A percentile compares a stretch with the other conserved stretches of the same genome.
phyloP scores from a whole-genome alignment of 2,888 invertebrate genomes.

The Lamellibrachia satsuma region DNA sequence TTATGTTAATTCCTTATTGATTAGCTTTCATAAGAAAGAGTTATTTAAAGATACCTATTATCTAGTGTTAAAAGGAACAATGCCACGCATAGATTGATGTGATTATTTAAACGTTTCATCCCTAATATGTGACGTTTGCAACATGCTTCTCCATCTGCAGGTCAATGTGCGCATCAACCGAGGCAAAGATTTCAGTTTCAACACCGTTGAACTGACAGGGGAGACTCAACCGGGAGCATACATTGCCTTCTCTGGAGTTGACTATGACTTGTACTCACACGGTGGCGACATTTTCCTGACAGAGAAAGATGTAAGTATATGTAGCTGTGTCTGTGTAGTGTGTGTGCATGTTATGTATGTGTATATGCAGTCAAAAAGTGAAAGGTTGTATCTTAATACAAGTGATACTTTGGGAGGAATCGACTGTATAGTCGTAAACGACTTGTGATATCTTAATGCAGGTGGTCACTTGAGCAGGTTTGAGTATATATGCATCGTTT shows the following conservation, averaged over 20 bases:
- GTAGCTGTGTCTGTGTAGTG: background rate
- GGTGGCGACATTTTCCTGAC: conserved; percentile 61
- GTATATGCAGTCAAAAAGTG: background rate
- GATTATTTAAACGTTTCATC: background rate
- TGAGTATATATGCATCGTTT: too few species aligned
- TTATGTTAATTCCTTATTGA: background rate
- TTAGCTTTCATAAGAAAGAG: background rate
- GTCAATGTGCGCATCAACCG: conserved; percentile 77
- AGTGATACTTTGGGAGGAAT: too few species aligned
- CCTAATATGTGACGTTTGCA: background rate
- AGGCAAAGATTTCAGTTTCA: conserved; percentile 91
- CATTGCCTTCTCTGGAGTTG: conserved; percentile 87
- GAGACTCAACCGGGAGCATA: conserved; percentile 94
- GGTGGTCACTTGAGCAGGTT: too few species aligned
- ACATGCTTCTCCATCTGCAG: conserved; percentile 47
- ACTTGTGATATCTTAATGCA: too few species aligned
- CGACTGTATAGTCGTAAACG: too few species aligned
- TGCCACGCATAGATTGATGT: background rate
- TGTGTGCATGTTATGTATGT: background rate
- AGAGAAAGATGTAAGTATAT: conserved; percentile 56
- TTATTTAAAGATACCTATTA: background rate
- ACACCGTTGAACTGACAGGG: conserved; percentile 91
- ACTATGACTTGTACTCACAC: conserved; percentile 57
- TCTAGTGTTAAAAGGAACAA: background rate
- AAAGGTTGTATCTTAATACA: too few species aligned